Base-by-base conservation (phyloP, 2,888 invertebrate species). In the Drosophila maculinotata region DNA sequence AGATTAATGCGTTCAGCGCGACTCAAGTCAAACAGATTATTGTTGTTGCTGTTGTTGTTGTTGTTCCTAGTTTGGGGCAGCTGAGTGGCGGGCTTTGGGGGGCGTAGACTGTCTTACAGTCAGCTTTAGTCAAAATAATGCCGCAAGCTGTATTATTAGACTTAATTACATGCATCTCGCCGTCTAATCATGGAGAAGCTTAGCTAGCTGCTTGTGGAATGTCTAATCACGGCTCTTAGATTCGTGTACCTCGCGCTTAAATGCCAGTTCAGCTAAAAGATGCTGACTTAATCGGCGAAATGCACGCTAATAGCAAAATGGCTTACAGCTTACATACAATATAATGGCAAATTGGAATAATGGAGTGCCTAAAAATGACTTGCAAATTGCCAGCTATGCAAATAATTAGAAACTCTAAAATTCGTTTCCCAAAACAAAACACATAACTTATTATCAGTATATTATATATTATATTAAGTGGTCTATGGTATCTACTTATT, bases 1-100 rank as follows among this genome's bases (percentile, higher is more conserved):
- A 81, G 87, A 88, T 87, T 73, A 88, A 88, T 89, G 89, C 87
- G 77, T 79, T 76, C 72, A 76, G 65, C 72, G 71, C 69, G 64
- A 66, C 38, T 49, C 56, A 58, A 56, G 35, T 36, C 48, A 30
- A 65, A 54, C 63, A 51, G 68, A 42, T n/a, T 38, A 8, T 68
- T 67, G 41, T 47, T 57, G 30, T 45, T 33, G 25, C 6, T 33
- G 28, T 45, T 33, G 28, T 2, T 47, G 33, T 8, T 48, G 35
- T 45, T 48, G 58, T 20, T 54, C 33, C 31, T 36, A 14, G 39
- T 41, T 53, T 51, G 53, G 17, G 31, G 56, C 54, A 60, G 36
- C 45, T 62, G 57, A 52, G 44, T 23, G 44, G 54, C 57, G 56
- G 42, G 54, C 59, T 58, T 36, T 52, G 69, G 60, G 59, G 66